phyloP scores from a whole-genome alignment of 1,140 invertebrate genomes.

The Parapsyche elsis region DNA sequence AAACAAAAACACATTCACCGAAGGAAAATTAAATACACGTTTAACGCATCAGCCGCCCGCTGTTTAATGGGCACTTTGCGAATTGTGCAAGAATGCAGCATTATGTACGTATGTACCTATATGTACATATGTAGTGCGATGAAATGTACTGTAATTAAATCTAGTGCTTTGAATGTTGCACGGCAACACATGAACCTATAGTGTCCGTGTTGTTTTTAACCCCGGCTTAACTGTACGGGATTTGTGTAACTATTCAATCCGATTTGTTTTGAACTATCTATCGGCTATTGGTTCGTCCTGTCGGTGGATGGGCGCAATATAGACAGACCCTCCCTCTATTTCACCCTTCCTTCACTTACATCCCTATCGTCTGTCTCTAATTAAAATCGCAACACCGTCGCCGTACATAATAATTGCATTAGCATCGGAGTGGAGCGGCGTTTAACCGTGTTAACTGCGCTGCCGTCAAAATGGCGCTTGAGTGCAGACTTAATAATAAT shows the following conservation, averaged over 20 bases:
- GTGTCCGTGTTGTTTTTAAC: too few relatives aligned
- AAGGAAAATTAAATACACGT: constrained; percentile 1
- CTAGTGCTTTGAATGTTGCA: too few relatives aligned
- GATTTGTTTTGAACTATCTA: too few relatives aligned
- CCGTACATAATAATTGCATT: constrained; percentile 51
- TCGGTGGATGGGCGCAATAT: background rate
- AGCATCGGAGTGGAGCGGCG: constrained; percentile 40
- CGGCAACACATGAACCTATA: too few relatives aligned
- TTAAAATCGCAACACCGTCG: constrained; percentile 42
- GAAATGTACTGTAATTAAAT: too few relatives aligned
- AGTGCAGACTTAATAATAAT: constrained; percentile 37
- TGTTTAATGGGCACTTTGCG: constrained; percentile 14
- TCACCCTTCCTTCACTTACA: background rate
- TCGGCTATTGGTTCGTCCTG: too few relatives aligned
- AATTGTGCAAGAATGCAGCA: constrained; percentile 9
- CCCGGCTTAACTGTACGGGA: too few relatives aligned
- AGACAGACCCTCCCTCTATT: background rate
- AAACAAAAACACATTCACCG: background rate
- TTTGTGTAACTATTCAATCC: too few relatives aligned
- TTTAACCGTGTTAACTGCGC: constrained; percentile 43
- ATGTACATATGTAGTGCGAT: too few relatives aligned
- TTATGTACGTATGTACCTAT: background rate
- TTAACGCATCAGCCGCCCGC: constrained; percentile 13
- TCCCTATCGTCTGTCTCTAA: constrained; percentile 12
- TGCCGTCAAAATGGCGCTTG: constrained; percentile 41